These are phyloP conservation scores for Pontoporia blainvillei DNA, from an alignment of 2,113 vertebrate genomes.

Conservation along the genomic window DNA sequence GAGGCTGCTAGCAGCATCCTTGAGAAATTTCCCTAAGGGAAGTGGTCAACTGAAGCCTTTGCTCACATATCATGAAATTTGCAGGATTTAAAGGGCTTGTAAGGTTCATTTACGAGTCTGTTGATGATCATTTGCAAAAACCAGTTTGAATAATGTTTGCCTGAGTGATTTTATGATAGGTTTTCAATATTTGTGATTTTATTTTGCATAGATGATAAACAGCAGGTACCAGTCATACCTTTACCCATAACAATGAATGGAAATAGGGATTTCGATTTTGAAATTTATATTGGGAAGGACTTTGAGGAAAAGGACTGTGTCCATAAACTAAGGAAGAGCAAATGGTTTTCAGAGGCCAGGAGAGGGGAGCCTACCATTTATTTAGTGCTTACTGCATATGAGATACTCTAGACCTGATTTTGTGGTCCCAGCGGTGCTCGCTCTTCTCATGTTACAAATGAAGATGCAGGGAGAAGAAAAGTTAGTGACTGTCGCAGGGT, in stretches of 20 bases:
- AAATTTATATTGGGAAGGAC: not conserved
- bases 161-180: not conserved
- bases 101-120: not conserved
- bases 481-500: not conserved
- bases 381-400: not conserved
- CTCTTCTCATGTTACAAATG: not conserved
- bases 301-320: not conserved
- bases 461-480: not conserved
- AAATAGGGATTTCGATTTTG: not conserved
- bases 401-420: not conserved
- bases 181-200: not conserved
- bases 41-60: not conserved
- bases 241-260: not conserved
- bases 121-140: not conserved
- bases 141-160: not conserved
- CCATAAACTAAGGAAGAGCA: not conserved
- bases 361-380: not conserved
- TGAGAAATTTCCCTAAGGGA: not conserved
- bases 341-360: not conserved
- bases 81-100: not conserved
- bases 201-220: not conserved
- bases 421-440: not conserved
- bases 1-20: not conserved
- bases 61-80: not conserved
- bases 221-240: not conserved